A percentile compares a stretch with the other conserved stretches of the same genome.
Evolutionary conservation across 2,113 vertebrate species (phyloP).

Genomic region (Cynocephalus volans): DNA sequence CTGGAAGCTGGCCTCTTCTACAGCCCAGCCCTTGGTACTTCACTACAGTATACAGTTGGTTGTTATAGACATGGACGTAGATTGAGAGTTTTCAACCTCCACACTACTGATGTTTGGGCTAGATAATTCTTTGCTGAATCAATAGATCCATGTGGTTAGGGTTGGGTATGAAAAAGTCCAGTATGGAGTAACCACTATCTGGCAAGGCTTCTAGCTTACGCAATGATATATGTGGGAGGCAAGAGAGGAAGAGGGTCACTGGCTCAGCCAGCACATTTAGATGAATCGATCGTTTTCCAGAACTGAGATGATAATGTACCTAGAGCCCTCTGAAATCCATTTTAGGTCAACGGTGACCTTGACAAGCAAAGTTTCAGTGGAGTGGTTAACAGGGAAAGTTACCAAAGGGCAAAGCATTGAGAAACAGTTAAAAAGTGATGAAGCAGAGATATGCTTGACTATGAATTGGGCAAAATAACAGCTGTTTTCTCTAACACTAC

Average conservation of each 20-base stretch:
- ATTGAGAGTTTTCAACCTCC: not conserved
- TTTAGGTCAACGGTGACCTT: not conserved
- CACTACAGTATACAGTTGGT: not conserved
- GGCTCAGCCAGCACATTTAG: not conserved
- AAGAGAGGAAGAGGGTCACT: not conserved
- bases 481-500: not conserved
- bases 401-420: not conserved
- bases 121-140: not conserved
- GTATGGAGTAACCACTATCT: not conserved
- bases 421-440: not conserved
- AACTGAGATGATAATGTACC: not conserved
- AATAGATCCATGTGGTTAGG: not conserved
- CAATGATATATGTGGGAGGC: not conserved
- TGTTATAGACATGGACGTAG: not conserved
- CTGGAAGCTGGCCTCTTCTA: not conserved
- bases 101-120: not conserved
- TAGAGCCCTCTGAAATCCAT: not conserved
- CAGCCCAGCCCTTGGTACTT: not conserved
- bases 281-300: not conserved
- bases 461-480: not conserved
- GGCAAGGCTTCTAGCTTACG: not conserved
- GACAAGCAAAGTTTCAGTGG: not conserved
- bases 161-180: not conserved
- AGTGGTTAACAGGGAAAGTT: not conserved
- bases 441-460: not conserved